Conservation (phyloP, 1,140 invertebrate genomes). For the Meloidogyne exigua region DNA sequence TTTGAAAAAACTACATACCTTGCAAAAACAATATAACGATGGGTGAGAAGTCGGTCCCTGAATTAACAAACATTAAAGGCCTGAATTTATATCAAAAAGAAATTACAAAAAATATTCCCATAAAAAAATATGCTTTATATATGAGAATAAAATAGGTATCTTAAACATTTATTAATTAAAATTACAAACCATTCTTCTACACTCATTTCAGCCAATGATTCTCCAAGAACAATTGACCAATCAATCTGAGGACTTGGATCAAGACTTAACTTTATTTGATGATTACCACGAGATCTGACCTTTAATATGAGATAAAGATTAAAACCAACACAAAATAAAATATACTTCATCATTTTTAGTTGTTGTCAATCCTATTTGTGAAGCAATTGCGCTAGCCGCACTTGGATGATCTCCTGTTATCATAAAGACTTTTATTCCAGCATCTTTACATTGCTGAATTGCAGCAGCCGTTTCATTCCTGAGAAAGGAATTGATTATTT, state of each 20-base stretch:
- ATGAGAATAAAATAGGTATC: too few species aligned
- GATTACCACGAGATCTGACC: conserved; percentile 28
- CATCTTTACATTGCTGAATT: conserved; percentile 46
- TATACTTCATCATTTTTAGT: conserved; percentile 16
- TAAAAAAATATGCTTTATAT: too few species aligned
- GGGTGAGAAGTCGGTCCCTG: conserved; percentile 64
- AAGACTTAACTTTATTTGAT: conserved; percentile 34
- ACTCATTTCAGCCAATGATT: conserved; percentile 38
- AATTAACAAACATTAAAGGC: too few species aligned
- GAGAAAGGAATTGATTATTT: neutral
- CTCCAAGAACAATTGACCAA: conserved; percentile 48
- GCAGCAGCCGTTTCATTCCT: conserved; percentile 53
- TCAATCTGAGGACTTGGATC: conserved; percentile 27
- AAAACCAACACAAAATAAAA: neutral
- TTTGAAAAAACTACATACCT: conserved; percentile 20
- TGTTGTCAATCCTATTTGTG: conserved; percentile 45
- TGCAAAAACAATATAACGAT: conserved; percentile 67
- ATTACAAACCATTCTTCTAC: conserved; percentile 44
- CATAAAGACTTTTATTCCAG: conserved; percentile 53
- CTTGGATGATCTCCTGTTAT: conserved; percentile 49
- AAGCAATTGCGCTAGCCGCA: conserved; percentile 44
- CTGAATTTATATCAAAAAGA: too few species aligned
- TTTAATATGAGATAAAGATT: neutral
- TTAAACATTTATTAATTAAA: too few species aligned
- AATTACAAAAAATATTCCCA: too few species aligned